Base-by-base conservation (phyloP, 2,113 vertebrate species). In the Sapajus apella region DNA sequence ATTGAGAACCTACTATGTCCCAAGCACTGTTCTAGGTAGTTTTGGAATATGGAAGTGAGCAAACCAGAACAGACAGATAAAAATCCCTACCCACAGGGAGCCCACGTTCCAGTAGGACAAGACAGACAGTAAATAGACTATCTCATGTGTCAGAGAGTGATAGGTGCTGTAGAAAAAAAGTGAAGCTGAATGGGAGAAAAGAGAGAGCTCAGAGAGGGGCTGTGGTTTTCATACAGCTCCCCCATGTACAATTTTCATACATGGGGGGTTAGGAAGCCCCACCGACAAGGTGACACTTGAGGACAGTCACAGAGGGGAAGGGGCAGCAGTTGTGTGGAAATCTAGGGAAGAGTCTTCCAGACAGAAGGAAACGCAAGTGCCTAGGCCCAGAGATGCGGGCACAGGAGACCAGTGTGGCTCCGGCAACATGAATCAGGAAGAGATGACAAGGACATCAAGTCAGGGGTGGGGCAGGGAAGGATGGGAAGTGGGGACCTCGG, bases 1-100 rank as follows among this genome's bases (percentile, higher is more conserved):
- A 88, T 23, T 73, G 37, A 93, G 23, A 37, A 66, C 18, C 10
- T 58, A 25, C 73, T 40, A 14, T 3, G 13, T 76, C 23, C 72
- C 86, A 87, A 64, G n/a, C 23, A 50, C 13, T 82, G 25, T 64
- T 70, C 77, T 32, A 11, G 2, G 4, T 27, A 10, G 61, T 64
- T 10, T 18, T 79, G 17, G 37, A 14, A 73, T 3, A 72, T 3
- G 37, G n/a, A 64, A 23, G 12, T 50, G 37, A 91, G 56, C 32
- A 61, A 83, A 96, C 81, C 8, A 37, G 27, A 86, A 37, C 30
- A 88, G 61, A 35, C 25, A 88, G 61, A 37, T 13, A 88, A 64
- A 87, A 89, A 56, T 58, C 21, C 25, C 27, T 55, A 25, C 13
- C 75, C n/a, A 61, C 12, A 1, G 13, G 40, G 45, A 70, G 25